Evolutionary conservation across 2,113 vertebrate species (phyloP), one percentile per base, ranked within the genome.

Genomic region (Solea solea): DNA sequence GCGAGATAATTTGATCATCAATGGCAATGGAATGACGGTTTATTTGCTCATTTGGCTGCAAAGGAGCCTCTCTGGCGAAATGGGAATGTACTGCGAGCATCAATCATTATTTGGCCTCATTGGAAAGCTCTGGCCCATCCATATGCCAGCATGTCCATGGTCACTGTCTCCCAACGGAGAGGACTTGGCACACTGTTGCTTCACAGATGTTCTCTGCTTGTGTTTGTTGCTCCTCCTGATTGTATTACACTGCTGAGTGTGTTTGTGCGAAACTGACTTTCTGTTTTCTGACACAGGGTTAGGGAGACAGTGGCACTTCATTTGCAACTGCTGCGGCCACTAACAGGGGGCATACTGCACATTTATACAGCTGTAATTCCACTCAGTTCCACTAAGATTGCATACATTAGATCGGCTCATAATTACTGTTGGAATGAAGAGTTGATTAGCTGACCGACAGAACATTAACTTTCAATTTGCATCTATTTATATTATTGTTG

Each of bases 91-190:
- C 66, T 72, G 66, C 80, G 52, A 64, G 63, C 84, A 92, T 92
- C 88, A 87, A 92, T 92, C 90, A 91, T 82, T 83, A 87, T 88
- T 89, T 89, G 86, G 85, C 85, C 70, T 80, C 10, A 13, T 75
- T 88, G 84, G 74, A 84, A 74, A 79, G 81, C 85, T 52, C 48
- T 75, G 75, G 74, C 65, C 69, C 70, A 16, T 86, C 85, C 90
- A 88, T 90, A 89, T 92, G 87, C 72, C 61, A 15, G 21, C 34
- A 72, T 77, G 74, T 70, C 78, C 69, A 64, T 83, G 88, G 88
- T 86, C 88, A 83, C 68, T 12, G 50, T 77, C 68, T 88, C 89
- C 83, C 83, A 74, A 69, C 0, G 53, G 86, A 73, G 57, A 41
- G 52, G 63, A 78, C 75, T 90, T 86, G 81, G 80, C 82, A 81